Evolutionary conservation across 2,797 vertebrate genomes (phyloP), one percentile per base, ranked within the genome.

Genomic region (Pangasius krempfi): DNA sequence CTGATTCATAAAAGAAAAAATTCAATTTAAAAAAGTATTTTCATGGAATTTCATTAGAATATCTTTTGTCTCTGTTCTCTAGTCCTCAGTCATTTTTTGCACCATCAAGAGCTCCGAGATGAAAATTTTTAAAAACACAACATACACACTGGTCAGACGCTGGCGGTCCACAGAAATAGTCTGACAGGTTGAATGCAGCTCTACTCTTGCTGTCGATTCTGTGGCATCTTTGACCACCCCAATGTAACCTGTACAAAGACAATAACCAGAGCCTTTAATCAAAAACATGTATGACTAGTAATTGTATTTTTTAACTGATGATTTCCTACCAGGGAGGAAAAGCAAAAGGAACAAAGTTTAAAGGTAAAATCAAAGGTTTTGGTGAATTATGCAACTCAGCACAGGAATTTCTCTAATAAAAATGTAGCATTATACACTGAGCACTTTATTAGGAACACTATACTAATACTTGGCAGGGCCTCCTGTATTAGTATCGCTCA

Each of bases 141-240:
- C 97, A 27, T 95, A 99, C 98, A 98, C 97, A 0, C 97, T 97
- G 58, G 97, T 98, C 20, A 99, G 93, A 4, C 98, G 95, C 93
- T 98, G 98, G 0, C 98, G 91, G 93, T 99, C 98, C 84, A 99
- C 98, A 0, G 98, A 99, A 94, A 99, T 99, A 87, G 98, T 99
- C 95, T 99, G 98, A 91, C 98, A 99, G 56, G 98, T 99, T 52
- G 98, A 99, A 92, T 99, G 98, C 75, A 99, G 96, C 94, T 99
- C 98, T 70, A 99, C 98, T 0, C 98, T 94, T 47, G 98, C 98
- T 0, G 98, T 99, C 0, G 98, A 99, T 94, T 99, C 98, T 0
- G 98, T 99, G 0, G 98, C 98, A 2, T 99, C 98, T 92, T 99
- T 99, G 84, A 99, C 98, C 90, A 99, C 97, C 0, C 98, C 98